These are phyloP conservation scores for Drosophila lowei DNA, from an alignment of 1,140 invertebrate species.

Conservation along the genomic window DNA sequence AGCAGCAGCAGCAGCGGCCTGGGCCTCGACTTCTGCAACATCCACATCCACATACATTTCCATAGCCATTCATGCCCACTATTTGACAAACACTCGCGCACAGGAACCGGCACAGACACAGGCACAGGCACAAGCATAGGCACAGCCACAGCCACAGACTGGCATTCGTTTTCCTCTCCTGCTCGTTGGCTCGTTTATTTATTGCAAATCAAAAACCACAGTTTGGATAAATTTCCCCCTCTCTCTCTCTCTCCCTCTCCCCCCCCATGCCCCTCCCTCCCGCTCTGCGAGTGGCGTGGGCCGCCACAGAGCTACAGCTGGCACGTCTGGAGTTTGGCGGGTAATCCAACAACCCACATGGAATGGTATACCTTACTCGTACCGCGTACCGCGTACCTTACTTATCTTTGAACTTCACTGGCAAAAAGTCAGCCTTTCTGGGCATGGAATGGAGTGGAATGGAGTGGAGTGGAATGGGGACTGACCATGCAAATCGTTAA, in stretches of 20 bases:
- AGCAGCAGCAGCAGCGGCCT: conserved; percentile 2
- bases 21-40: conserved; percentile 28
- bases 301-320: conserved; percentile 32
- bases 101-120: too few species aligned
- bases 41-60: conserved; percentile 27
- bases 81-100: conserved; percentile 26
- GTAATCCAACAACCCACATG: conserved; percentile 38
- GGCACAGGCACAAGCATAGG: too few species aligned
- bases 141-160: not conserved
- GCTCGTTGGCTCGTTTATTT: conserved; percentile 12
- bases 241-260: not conserved
- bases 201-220: conserved; percentile 44
- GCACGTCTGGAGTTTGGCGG: conserved; percentile 27
- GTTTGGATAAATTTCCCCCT: conserved; percentile 28
- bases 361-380: not conserved
- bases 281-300: conserved; percentile 21
- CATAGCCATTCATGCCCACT: conserved; percentile 41
- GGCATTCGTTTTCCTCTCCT: not conserved
- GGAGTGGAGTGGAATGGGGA: too few species aligned
- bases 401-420: conserved; percentile 41
- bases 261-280: not conserved
- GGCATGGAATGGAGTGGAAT: not conserved
- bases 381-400: too few species aligned
- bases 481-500: conserved; percentile 24
- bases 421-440: not conserved